phyloP scores from a whole-genome alignment of 2,113 vertebrate genomes.

The Pterocles orientalis region DNA sequence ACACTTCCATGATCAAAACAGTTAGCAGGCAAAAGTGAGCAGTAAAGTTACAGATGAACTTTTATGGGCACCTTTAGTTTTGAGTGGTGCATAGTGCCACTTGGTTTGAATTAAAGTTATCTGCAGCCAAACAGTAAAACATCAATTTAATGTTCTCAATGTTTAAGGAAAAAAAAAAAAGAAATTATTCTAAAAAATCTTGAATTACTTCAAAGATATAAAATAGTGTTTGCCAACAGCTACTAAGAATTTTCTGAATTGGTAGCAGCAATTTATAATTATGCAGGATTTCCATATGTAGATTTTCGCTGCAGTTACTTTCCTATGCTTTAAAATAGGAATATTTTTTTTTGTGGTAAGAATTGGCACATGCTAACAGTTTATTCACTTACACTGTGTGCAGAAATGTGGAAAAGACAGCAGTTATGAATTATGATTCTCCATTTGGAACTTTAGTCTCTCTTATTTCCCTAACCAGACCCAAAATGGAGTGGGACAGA shows the following conservation, averaged over 20 bases:
- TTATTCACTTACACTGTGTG: neutral
- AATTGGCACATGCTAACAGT: neutral
- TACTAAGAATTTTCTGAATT: neutral
- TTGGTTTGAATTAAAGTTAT: constrained; percentile 11
- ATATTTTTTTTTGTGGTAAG: neutral
- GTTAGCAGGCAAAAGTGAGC: neutral
- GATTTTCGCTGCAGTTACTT: neutral
- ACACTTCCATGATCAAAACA: neutral
- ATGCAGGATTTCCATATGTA: neutral
- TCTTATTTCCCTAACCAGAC: constrained; percentile 21
- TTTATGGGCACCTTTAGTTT: neutral
- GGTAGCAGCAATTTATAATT: neutral
- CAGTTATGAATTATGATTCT: constrained; percentile 25
- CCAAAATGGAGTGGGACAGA: constrained; percentile 4
- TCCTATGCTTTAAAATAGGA: neutral
- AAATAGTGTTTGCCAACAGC: neutral
- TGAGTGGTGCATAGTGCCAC: neutral
- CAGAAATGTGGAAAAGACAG: constrained; percentile 3
- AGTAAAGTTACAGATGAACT: neutral
- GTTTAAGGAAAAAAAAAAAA: neutral
- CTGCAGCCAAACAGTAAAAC: neutral
- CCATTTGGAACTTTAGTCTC: constrained; percentile 18
- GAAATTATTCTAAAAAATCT: constrained; percentile 6
- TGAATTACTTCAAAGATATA: neutral
- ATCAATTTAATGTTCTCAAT: neutral